A percentile compares a stretch with the other conserved stretches of the same genome.
Evolutionary conservation across 2,888 invertebrate genomes (phyloP).

Genomic region (Dascillus cervinus): DNA sequence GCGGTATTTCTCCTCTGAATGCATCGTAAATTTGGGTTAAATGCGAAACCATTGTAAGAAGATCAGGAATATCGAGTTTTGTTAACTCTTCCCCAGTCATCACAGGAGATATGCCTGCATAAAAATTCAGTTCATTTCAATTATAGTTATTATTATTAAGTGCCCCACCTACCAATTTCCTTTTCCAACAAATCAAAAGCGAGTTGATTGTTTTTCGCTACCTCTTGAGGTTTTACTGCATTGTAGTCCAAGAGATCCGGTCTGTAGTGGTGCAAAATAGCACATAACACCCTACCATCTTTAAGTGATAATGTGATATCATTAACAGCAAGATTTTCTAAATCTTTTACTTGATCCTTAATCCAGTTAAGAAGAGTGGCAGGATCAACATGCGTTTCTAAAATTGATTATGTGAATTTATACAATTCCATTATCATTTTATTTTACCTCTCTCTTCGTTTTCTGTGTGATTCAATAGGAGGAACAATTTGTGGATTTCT

Average conservation of each 20-base stretch:
- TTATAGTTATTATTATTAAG: background rate
- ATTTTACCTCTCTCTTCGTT: constrained; percentile 53
- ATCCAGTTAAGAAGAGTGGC: constrained; percentile 74
- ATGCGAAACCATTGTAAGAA: no score
- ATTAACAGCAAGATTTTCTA: constrained; percentile 51
- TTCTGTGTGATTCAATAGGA: constrained; percentile 45
- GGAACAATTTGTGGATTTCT: constrained; percentile 10
- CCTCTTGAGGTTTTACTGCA: constrained; percentile 55
- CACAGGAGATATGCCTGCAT: constrained; percentile 53
- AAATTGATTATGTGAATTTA: no score
- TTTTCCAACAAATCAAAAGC: constrained; percentile 83
- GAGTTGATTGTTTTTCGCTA: constrained; percentile 64
- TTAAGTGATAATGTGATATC: constrained; percentile 66
- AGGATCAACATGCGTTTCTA: constrained; percentile 63
- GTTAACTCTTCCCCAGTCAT: constrained; percentile 74
- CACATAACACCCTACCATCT: constrained; percentile 59
- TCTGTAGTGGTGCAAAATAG: constrained; percentile 76
- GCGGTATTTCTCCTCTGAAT: no score
- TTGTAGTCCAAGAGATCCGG: constrained; percentile 81
- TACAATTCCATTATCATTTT: background rate
- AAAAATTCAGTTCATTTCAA: background rate
- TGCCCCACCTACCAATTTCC: constrained; percentile 61
- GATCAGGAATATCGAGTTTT: constrained; percentile 62
- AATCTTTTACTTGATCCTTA: constrained; percentile 60
- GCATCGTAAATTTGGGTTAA: no score